These are phyloP conservation scores for Neoseiulus cucumeris DNA, from an alignment of 1,140 invertebrate species.

Conservation along the genomic window DNA sequence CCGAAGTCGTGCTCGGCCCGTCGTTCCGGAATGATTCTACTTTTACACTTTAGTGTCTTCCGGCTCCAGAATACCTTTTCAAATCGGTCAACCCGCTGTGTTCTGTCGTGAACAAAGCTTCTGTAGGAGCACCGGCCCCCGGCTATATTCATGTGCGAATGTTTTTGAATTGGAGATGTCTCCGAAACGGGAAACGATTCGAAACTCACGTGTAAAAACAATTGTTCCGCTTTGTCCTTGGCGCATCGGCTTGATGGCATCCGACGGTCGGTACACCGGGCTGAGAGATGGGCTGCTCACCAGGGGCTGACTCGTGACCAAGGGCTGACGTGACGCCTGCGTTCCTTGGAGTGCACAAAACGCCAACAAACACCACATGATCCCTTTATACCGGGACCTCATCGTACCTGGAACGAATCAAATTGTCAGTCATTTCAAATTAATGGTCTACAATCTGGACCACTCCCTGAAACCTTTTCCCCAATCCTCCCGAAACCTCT, in stretches of 20 bases:
- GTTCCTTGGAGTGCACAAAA: no score
- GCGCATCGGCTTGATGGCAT: not conserved
- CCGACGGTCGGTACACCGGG: not conserved
- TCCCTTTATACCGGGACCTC: no score
- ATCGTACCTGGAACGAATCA: no score
- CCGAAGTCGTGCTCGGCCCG: not conserved
- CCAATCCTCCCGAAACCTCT: no score
- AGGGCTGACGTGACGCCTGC: not conserved
- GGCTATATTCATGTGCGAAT: not conserved
- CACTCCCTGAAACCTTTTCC: no score
- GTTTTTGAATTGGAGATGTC: not conserved
- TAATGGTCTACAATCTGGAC: no score
- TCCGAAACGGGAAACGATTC: not conserved
- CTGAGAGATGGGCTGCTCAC: not conserved
- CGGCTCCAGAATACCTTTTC: not conserved
- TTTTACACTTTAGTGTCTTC: not conserved
- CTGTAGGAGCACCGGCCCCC: not conserved
- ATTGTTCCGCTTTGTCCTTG: not conserved
- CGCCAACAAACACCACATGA: no score
- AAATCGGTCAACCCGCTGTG: not conserved
- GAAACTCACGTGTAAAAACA: constrained; percentile 3
- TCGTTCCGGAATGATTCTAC: not conserved
- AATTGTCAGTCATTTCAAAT: no score
- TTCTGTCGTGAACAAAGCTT: not conserved
- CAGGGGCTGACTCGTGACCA: not conserved